Conservation (phyloP, 2,113 vertebrate genomes). For the Shinisaurus crocodilurus region DNA sequence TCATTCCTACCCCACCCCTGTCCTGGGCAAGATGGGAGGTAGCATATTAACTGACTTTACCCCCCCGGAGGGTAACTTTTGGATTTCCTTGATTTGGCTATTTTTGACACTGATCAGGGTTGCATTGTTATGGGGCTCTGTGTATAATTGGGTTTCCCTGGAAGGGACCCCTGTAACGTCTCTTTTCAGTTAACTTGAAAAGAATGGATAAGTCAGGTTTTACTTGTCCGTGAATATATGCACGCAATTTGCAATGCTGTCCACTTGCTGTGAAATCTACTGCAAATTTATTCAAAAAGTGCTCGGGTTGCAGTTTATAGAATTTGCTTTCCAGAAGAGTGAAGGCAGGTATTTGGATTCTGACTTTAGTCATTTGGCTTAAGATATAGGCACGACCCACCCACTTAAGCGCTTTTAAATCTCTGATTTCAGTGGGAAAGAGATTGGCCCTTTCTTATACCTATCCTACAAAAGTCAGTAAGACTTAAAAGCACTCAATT, state of each 20-base stretch:
- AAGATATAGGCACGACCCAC: not conserved
- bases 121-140: not conserved
- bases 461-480: not conserved
- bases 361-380: not conserved
- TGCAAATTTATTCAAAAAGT: not conserved
- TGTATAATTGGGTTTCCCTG: not conserved
- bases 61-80: not conserved
- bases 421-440: not conserved
- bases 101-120: not conserved
- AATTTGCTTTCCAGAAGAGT: not conserved
- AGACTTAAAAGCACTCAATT: not conserved
- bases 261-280: not conserved
- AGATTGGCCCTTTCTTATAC: not conserved
- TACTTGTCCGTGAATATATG: not conserved
- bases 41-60: not conserved
- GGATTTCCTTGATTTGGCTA: not conserved
- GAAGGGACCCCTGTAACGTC: not conserved
- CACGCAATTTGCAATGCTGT: not conserved
- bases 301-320: not conserved
- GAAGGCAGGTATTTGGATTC: not conserved
- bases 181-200: not conserved
- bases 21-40: not conserved
- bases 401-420: not conserved
- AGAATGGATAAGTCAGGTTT: not conserved
- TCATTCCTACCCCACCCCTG: not conserved